Evolutionary conservation across 2,888 invertebrate genomes (phyloP).

Genomic region (Stenodema calcarata): DNA sequence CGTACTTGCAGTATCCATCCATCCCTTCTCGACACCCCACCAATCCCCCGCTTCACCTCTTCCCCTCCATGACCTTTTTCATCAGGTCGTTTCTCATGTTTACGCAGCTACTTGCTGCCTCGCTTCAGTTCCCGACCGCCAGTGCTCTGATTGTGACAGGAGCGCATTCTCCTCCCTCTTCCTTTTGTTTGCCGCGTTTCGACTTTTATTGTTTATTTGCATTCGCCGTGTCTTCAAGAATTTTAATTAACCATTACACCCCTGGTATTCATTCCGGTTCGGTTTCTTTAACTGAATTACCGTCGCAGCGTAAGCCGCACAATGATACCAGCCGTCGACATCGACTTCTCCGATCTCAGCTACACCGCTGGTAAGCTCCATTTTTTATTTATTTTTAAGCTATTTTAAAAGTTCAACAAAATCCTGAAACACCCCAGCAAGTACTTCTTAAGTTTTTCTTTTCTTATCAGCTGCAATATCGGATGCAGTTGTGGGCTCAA

Average conservation of each 20-base stretch:
- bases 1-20: not conserved
- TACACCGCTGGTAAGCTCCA: constrained; percentile 64
- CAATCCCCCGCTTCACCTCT: not conserved
- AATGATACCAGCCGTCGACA: constrained; percentile 68
- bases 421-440: no score
- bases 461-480: no score
- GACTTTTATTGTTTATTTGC: not conserved
- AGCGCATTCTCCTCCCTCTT: not conserved
- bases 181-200: not conserved
- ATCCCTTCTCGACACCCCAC: not conserved
- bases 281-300: not conserved
- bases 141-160: not conserved
- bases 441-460: no score
- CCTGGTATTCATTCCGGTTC: not conserved
- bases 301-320: not conserved
- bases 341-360: constrained; percentile 68
- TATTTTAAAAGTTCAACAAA: no score
- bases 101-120: not conserved
- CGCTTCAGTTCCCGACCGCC: not conserved
- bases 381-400: not conserved
- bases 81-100: not conserved
- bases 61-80: not conserved
- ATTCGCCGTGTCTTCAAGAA: not conserved
- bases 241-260: not conserved
- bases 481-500: no score